Base-by-base conservation (phyloP, 1,140 invertebrate species). In the Orchesella cincta region DNA sequence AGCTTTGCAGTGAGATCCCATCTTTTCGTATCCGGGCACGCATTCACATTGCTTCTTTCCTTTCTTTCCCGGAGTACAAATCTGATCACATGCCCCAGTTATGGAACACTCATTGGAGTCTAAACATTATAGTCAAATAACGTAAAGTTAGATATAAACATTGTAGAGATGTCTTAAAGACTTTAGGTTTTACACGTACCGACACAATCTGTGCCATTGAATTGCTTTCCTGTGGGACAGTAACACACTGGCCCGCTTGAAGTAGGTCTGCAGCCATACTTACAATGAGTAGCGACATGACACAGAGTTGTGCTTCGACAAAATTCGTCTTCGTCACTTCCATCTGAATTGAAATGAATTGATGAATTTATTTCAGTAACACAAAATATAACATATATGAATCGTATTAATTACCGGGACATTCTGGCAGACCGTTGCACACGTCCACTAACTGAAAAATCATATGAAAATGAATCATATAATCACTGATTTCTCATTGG, bases 31-130 rank as follows among this genome's bases (percentile, higher is more conserved):
- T 0, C 93, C 94, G 8, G 88, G 84, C 1, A 90, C 90, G 87
- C 95, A 95, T 57, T 88, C 87, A 86, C 94, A 97, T 28, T 86
- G 84, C 85, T 89, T 94, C 46, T 89, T 91, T 57, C 92, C 91
- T n/a, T 75, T 39, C 8, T 86, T 85, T 14, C 88, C 89, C 85
- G 95, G 94, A 76, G 84, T 87, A 85, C 95, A 97, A 26, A 87
- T 81, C 85, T 96, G 94, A 83, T 93, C 91, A 85, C 94, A 97
- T 20, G 89, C 87, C 31, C 89, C 90, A 78, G 93, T 91, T 74
- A 89, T 83, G 76, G 85, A 83, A 84, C 93, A 94, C 85, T 94
- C 92, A 85, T 94, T 88, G 36, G 90, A 88, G 86, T 94, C 93
- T 90, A 85, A 52, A 83, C 81, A 64, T 75, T 70, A 76, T 84